These are phyloP conservation scores for Conger conger DNA, from an alignment of 2,113 vertebrate genomes.

Conservation along the genomic window DNA sequence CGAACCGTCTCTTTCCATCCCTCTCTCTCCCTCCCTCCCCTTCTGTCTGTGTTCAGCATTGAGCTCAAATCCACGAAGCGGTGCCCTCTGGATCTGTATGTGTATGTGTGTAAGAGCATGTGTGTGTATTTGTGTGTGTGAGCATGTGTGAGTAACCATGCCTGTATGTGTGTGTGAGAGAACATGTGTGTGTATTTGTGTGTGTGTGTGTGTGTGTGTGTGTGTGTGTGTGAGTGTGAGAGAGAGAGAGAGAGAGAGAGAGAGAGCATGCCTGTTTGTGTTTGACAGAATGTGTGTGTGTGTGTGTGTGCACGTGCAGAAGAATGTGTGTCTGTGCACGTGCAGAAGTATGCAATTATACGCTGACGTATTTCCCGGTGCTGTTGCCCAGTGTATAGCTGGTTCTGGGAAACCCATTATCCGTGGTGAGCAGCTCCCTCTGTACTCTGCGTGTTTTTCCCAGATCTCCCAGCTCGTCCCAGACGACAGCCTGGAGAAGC, in stretches of 20 bases:
- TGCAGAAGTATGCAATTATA: not conserved
- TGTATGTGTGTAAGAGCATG: slow-evolving; percentile 17
- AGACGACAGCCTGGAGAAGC: slow-evolving; percentile 78
- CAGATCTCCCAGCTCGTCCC: slow-evolving; percentile 76
- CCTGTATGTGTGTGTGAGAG: too few species aligned
- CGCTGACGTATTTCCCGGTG: not conserved
- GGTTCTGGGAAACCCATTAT: not conserved
- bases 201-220: too few species aligned
- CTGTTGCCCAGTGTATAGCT: not conserved
- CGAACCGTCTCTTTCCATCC: too few species aligned
- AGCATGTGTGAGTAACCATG: not conserved
- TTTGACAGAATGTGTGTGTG: too few species aligned
- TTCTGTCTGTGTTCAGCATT: not conserved
- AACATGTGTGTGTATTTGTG: too few species aligned
- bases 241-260: not conserved
- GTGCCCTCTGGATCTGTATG: slow-evolving; percentile 6
- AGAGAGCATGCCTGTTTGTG: not conserved
- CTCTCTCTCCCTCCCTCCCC: not conserved
- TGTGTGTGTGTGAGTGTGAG: too few species aligned
- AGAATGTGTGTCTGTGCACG: too few species aligned
- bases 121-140: slow-evolving; percentile 8
- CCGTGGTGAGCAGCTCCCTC: not conserved
- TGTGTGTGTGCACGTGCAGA: too few species aligned
- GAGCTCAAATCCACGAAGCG: not conserved
- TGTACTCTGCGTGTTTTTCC: slow-evolving; percentile 10